Evolutionary conservation across 2,113 vertebrate genomes (phyloP).

Genomic region (Corydoras sp.): DNA sequence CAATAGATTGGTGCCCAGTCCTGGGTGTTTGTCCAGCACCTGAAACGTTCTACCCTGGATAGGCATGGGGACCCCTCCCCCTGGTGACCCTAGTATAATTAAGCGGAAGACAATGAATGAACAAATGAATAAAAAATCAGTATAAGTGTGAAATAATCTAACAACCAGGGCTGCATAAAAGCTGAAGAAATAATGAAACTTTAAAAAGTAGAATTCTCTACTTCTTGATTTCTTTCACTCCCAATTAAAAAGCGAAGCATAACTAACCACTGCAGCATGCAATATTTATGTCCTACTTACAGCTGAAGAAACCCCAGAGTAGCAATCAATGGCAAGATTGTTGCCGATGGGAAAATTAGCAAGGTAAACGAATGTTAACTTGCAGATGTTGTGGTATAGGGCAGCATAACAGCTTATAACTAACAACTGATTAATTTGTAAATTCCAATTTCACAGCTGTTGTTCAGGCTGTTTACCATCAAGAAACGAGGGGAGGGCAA

Average conservation of each 20-base stretch:
- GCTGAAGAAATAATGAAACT: no score
- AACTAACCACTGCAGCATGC: neutral
- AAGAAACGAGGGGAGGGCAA: slow-evolving; percentile 59
- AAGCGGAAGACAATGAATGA: no score
- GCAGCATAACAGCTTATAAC: slow-evolving; percentile 58
- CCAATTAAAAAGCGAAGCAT: neutral
- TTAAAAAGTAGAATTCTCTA: neutral
- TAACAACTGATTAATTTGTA: slow-evolving; percentile 77
- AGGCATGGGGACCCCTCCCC: no score
- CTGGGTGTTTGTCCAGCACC: no score
- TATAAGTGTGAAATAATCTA: no score
- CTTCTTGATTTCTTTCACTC: neutral
- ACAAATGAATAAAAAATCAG: no score
- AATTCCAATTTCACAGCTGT: slow-evolving; percentile 73
- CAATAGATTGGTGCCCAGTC: no score
- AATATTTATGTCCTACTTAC: slow-evolving; percentile 11
- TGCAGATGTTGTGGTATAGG: slow-evolving; percentile 64
- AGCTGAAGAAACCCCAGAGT: slow-evolving; percentile 44
- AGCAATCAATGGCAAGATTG: slow-evolving; percentile 53
- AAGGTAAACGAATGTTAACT: slow-evolving; percentile 67
- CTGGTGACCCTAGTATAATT: no score
- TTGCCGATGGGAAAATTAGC: slow-evolving; percentile 61
- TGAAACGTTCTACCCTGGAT: no score
- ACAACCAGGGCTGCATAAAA: no score
- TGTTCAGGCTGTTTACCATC: slow-evolving; percentile 72